phyloP scores from a whole-genome alignment of 2,797 vertebrate genomes.

The Botia kubotai region DNA sequence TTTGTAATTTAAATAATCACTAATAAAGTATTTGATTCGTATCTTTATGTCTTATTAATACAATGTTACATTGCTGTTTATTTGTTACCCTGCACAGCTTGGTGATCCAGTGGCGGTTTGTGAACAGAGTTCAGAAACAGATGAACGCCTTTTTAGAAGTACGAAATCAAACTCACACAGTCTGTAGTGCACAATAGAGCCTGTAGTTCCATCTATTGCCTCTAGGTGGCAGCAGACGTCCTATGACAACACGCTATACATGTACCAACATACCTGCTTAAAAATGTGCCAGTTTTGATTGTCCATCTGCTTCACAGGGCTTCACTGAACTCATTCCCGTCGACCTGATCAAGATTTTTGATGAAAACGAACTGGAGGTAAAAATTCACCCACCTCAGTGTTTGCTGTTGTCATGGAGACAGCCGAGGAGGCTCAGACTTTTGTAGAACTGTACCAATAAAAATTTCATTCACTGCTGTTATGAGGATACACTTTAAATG shows the following conservation, averaged over 20 bases:
- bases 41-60: too few species aligned
- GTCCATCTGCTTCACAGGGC: conserved; percentile 76
- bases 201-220: conserved; percentile 54
- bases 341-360: conserved; percentile 98
- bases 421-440: too few species aligned
- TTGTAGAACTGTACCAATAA: too few species aligned
- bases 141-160: conserved; percentile 99
- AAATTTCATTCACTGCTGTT: too few species aligned
- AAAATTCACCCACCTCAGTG: conserved; percentile 12
- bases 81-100: conserved; percentile 76
- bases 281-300: conserved; percentile 29
- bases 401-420: conserved; percentile 23
- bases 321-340: conserved; percentile 96
- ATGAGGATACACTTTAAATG: too few species aligned
- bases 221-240: conserved; percentile 66
- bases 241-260: neutral
- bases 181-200: neutral
- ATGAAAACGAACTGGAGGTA: conserved; percentile 99
- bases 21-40: too few species aligned
- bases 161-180: conserved; percentile 15
- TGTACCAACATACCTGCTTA: neutral
- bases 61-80: neutral
- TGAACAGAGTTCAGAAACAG: conserved; percentile 97
- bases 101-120: conserved; percentile 99
- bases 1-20: too few species aligned